Conservation (phyloP, 2,797 vertebrate species). For the Rhinichthys osculus region DNA sequence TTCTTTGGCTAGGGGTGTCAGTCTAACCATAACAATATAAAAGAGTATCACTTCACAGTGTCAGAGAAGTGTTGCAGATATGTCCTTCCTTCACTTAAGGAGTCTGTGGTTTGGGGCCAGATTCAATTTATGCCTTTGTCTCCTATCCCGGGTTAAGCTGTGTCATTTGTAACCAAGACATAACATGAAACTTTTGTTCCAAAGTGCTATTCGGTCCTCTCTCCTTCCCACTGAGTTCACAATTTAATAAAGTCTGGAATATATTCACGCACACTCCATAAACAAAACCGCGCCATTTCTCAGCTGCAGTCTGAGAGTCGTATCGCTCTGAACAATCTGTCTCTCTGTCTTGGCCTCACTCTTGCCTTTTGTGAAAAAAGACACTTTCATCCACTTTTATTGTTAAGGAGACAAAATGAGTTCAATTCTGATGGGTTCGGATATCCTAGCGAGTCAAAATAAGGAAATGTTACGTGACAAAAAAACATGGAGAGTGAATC, state of each 20-base stretch:
- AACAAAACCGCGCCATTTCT: slow-evolving; percentile 55
- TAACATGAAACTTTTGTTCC: slow-evolving; percentile 68
- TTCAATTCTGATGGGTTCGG: slow-evolving; percentile 1
- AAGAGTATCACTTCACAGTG: slow-evolving; percentile 70
- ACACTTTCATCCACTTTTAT: slow-evolving; percentile 19
- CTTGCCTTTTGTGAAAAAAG: neutral
- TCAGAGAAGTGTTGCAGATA: slow-evolving; percentile 69
- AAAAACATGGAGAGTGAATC: neutral
- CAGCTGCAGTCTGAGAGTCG: slow-evolving; percentile 58
- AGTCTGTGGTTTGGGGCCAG: slow-evolving; percentile 59
- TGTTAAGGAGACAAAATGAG: slow-evolving; percentile 32
- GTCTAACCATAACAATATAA: slow-evolving; percentile 70
- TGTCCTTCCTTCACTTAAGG: slow-evolving; percentile 61
- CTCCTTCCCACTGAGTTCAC: slow-evolving; percentile 62
- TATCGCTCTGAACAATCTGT: slow-evolving; percentile 53
- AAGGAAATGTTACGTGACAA: slow-evolving; percentile 34
- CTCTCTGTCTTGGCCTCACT: slow-evolving; percentile 62
- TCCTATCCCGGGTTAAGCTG: slow-evolving; percentile 55
- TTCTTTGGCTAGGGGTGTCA: slow-evolving; percentile 64
- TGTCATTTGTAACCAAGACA: slow-evolving; percentile 65
- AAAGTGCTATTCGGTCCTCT: slow-evolving; percentile 58
- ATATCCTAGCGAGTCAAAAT: slow-evolving; percentile 29
- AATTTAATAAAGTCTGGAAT: slow-evolving; percentile 71
- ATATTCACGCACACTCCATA: slow-evolving; percentile 61
- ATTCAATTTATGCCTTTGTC: slow-evolving; percentile 64